These are phyloP conservation scores for Mixornis gularis DNA, from an alignment of 2,113 vertebrate genomes.

Conservation along the genomic window DNA sequence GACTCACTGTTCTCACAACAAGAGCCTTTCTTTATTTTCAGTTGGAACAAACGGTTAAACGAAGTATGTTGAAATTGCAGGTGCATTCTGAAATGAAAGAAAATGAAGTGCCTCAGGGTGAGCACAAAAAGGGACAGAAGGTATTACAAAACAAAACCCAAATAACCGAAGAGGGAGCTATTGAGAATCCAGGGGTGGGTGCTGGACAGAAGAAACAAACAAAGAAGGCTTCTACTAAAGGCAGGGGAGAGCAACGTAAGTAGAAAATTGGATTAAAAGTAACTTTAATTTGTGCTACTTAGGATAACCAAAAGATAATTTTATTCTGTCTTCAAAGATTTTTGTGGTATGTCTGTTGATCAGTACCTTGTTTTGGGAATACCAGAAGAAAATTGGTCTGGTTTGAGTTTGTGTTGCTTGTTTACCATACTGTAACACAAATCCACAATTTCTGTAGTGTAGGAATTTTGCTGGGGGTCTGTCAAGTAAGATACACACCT, in stretches of 20 bases:
- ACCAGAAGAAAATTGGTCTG: neutral
- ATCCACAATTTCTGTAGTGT: neutral
- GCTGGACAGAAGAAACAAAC: neutral
- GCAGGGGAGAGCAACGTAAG: neutral
- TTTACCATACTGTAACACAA: neutral
- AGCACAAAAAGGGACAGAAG: neutral
- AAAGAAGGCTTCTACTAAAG: neutral
- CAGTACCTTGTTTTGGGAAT: neutral
- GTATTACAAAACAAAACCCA: neutral
- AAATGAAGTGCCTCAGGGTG: neutral
- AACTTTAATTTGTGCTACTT: neutral
- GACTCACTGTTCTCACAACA: neutral
- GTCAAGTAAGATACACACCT: neutral
- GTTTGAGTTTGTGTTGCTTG: neutral
- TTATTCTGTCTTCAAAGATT: neutral
- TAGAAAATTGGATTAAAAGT: neutral
- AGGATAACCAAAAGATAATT: neutral
- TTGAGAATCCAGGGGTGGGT: neutral
- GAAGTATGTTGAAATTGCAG: conserved; percentile 24
- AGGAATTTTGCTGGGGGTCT: neutral
- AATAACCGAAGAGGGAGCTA: neutral
- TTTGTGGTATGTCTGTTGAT: neutral
- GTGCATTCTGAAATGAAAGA: conserved; percentile 43
- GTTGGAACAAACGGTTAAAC: neutral
- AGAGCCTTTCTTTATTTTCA: neutral